A percentile compares a stretch with the other conserved stretches of the same genome.
Conservation (phyloP, 2,113 vertebrate genomes). For the Grallaria varia region DNA sequence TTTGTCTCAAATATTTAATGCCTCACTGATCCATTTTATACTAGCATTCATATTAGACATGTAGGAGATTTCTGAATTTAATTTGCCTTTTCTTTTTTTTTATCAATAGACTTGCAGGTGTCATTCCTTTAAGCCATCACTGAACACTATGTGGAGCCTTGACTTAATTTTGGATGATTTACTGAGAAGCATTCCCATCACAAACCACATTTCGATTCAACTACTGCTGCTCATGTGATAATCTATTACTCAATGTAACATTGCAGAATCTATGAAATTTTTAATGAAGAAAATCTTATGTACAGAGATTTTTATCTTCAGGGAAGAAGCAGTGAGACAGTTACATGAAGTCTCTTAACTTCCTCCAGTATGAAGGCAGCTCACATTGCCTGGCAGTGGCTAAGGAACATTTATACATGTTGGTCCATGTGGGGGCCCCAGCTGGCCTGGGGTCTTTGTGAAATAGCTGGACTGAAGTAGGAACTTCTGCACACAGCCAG, state of each 20-base stretch:
- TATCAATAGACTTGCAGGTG: neutral
- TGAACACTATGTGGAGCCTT: neutral
- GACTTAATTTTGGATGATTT: neutral
- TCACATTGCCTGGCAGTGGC: fast-evolving
- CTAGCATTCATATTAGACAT: neutral
- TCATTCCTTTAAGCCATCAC: neutral
- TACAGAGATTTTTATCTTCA: neutral
- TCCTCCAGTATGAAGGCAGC: neutral
- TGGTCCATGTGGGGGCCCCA: too few species aligned
- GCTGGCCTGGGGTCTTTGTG: too few species aligned
- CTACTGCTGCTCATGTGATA: neutral
- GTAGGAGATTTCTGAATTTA: neutral
- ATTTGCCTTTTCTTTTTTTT: neutral
- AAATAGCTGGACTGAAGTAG: too few species aligned
- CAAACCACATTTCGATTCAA: neutral
- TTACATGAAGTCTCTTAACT: neutral
- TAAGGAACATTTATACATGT: neutral
- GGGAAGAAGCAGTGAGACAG: neutral
- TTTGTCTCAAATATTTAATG: neutral
- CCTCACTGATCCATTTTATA: neutral
- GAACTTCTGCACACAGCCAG: too few species aligned
- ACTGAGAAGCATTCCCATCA: neutral
- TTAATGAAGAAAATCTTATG: neutral
- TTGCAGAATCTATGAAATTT: neutral
- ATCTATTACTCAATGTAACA: neutral